Conservation (phyloP, 2,888 invertebrate genomes). For the Lepetodrilus schrolli region DNA sequence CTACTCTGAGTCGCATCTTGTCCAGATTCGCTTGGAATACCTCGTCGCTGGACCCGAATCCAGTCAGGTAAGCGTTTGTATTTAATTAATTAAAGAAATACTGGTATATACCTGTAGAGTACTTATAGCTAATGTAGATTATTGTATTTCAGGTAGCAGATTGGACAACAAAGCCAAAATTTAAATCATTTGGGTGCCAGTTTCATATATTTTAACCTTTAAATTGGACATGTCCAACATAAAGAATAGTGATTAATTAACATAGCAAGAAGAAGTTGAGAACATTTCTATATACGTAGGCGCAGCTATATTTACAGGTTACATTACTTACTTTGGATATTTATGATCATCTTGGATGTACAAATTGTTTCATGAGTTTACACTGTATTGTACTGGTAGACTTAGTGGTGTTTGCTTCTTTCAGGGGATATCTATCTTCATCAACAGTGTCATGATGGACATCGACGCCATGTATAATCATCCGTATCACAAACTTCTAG, state of each 20-base stretch:
- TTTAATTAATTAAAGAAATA: no score
- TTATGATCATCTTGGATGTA: not conserved
- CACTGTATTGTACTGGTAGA: no score
- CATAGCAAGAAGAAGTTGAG: no score
- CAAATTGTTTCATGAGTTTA: not conserved
- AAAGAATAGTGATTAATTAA: no score
- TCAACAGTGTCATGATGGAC: slow-evolving; percentile 64
- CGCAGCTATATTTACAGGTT: not conserved
- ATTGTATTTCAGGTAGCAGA: not conserved
- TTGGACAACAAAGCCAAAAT: no score
- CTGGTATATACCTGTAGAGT: not conserved
- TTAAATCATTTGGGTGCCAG: no score
- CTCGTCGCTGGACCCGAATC: slow-evolving; percentile 63
- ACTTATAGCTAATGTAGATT: not conserved
- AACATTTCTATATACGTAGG: no score
- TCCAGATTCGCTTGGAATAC: slow-evolving; percentile 67
- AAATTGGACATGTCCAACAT: no score
- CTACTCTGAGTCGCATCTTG: slow-evolving; percentile 56
- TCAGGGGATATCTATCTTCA: slow-evolving; percentile 66
- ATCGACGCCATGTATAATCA: slow-evolving; percentile 55
- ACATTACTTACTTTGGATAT: not conserved
- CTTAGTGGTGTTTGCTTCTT: no score
- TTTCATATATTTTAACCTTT: no score
- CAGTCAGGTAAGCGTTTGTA: no score
- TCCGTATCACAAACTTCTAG: slow-evolving; percentile 55